A percentile compares a stretch with the other conserved stretches of the same genome.
Conservation (phyloP, 2,113 vertebrate genomes). For the Oncorhynchus mykiss region DNA sequence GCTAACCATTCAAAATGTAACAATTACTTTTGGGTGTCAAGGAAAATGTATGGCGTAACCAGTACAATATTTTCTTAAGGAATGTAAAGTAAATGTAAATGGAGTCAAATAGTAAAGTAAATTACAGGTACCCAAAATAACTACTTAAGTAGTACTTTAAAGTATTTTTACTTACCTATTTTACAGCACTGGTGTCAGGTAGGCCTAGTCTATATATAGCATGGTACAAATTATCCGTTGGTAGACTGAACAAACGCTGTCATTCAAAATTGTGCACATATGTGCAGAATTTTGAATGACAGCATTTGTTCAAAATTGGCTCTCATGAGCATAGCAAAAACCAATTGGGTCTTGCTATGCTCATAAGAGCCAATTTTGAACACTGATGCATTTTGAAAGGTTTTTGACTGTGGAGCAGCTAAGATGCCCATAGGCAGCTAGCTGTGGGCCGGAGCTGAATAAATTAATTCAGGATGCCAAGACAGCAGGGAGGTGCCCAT, state of each 20-base stretch:
- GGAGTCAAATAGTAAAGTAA: too few species aligned
- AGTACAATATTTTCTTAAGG: too few species aligned
- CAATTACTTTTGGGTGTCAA: too few species aligned
- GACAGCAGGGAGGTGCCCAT: neutral
- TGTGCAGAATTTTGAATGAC: slow-evolving; percentile 5
- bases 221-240: too few species aligned
- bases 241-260: neutral
- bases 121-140: too few species aligned
- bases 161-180: too few species aligned
- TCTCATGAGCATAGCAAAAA: slow-evolving; percentile 24
- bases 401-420: slow-evolving; percentile 16
- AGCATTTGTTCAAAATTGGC: neutral
- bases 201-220: neutral
- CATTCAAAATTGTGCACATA: slow-evolving; percentile 14
- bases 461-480: neutral
- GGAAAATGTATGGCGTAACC: too few species aligned
- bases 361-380: slow-evolving; percentile 12
- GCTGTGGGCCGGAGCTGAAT: slow-evolving; percentile 17
- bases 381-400: slow-evolving; percentile 29
- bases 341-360: slow-evolving; percentile 15
- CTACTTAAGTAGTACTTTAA: too few species aligned
- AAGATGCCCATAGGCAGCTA: slow-evolving; percentile 25
- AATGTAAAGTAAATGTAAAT: too few species aligned
- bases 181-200: too few species aligned
- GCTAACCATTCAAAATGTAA: too few species aligned